Base-by-base conservation (phyloP, 2,888 invertebrate genomes). In the Morpho achilles region DNA sequence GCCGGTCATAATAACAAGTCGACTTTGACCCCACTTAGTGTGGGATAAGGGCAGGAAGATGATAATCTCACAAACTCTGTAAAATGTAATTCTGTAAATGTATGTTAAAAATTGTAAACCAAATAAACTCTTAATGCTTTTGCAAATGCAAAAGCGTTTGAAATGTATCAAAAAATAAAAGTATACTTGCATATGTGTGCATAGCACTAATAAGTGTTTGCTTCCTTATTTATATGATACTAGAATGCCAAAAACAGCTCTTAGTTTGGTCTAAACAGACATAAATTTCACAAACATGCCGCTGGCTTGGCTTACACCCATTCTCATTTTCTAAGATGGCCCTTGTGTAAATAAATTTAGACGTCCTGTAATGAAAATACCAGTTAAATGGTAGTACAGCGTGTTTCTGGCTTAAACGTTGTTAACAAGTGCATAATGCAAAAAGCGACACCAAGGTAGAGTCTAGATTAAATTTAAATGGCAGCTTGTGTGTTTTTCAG, bases 241-340 rank as follows among this genome's bases (percentile, higher is more conserved):
- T 32, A 32, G 32, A 32, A 32, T 32, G 32, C 32, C 32, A 32
- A 32, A 32, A 43, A 43, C 9, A 0, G 22, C 46, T 44, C 4
- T 41, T 22, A 9, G 16, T 40, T 9, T 22, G 7, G 8, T 54
- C 42, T 42, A 72, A 79, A 76, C 72, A 74, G 71, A 74, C 70
- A 72, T 76, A 74, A 77, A 77, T 76, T 74, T 71, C 64, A 65
- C 72, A 69, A 71, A 72, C 67, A 74, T 71, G 69, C 66, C 64
- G 54, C 66, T 60, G 66, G 64, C 74, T 76, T 71, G 71, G 76
- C 75, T 72, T 67, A 61, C 69, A 66, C 69, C 74, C 71, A 77
- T 78, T 76, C 73, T 72, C 77, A 82, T 83, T 79, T 78, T 78
- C 79, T 78, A 69, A 76, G 77, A 84, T 81, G 80, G 80, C 82